Evolutionary conservation across 2,113 vertebrate species (phyloP).

Genomic region (Brachypteracias leptosomus): DNA sequence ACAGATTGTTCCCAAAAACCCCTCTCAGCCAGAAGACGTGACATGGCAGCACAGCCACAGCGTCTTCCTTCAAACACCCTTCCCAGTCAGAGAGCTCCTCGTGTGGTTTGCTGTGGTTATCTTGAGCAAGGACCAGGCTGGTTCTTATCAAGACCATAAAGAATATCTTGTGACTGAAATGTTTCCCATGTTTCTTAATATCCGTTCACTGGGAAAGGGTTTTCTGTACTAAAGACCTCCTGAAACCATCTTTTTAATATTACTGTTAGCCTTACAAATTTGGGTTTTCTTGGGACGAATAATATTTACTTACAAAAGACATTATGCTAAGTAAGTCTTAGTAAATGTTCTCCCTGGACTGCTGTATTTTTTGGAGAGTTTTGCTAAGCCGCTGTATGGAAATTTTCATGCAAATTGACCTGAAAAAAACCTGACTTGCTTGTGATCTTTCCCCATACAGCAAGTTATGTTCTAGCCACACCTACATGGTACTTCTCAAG

Average conservation of each 20-base stretch:
- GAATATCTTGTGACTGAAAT: background rate
- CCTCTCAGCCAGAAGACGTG: background rate
- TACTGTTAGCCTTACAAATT: conserved; percentile 15
- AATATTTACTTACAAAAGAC: conserved; percentile 57
- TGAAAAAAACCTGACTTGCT: background rate
- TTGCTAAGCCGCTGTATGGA: background rate
- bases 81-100: background rate
- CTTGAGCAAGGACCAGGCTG: background rate
- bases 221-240: background rate
- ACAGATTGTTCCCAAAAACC: background rate
- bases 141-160: background rate
- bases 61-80: background rate
- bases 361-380: conserved; percentile 1
- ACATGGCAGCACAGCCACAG: background rate
- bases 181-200: background rate
- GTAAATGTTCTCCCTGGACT: conserved; percentile 37
- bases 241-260: background rate
- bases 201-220: background rate
- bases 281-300: conserved; percentile 42
- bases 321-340: conserved; percentile 48
- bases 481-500: background rate
- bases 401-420: background rate
- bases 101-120: background rate
- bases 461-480: background rate
- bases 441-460: background rate